phyloP scores from a whole-genome alignment of 2,113 vertebrate species.

The Diadophis punctatus region DNA sequence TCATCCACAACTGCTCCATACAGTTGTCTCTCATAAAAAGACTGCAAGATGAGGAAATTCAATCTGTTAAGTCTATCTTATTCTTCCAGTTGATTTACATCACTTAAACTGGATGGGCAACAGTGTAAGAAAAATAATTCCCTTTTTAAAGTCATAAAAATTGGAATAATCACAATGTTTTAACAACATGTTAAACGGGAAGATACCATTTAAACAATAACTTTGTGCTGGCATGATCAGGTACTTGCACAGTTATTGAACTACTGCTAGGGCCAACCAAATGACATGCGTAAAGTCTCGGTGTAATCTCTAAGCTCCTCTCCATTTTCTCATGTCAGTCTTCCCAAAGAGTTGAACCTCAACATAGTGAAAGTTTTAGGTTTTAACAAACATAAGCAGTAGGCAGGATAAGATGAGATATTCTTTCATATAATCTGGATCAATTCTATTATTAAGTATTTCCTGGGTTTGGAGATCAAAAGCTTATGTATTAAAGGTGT shows the following conservation, averaged over 20 bases:
- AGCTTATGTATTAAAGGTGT: not conserved
- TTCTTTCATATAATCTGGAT: not conserved
- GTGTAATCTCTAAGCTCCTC: not conserved
- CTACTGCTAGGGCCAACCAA: not conserved
- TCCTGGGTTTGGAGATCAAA: not conserved
- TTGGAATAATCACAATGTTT: not conserved
- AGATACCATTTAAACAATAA: not conserved
- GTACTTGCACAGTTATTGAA: not conserved
- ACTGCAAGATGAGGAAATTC: not conserved
- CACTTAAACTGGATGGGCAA: not conserved
- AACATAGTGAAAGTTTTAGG: not conserved
- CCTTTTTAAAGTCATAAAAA: not conserved
- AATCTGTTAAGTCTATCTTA: not conserved
- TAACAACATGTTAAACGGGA: not conserved
- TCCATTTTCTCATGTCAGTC: not conserved
- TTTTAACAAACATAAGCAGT: not conserved
- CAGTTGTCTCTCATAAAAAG: not conserved
- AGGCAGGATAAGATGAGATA: not conserved
- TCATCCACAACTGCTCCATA: not conserved
- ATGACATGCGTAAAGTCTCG: not conserved
- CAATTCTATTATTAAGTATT: not conserved
- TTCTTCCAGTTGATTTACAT: not conserved
- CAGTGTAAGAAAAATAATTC: not conserved
- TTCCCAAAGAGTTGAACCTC: not conserved
- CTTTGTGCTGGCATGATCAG: not conserved